Conservation (phyloP, 2,797 vertebrate species). For the Eurystomus glaucurus region DNA sequence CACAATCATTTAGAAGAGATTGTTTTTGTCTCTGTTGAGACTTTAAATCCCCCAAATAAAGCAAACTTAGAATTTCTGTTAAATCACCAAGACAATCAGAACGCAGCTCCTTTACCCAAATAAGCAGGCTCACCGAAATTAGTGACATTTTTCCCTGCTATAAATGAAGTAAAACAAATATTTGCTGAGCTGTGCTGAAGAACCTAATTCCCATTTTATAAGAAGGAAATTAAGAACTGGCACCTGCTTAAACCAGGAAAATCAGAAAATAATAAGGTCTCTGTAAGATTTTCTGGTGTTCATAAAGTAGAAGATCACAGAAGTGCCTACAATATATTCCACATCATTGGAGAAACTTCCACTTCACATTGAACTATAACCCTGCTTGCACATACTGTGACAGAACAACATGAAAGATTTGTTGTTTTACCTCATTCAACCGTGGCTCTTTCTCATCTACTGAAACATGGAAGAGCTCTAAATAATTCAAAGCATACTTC, state of each 20-base stretch:
- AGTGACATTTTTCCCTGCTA: fast-evolving
- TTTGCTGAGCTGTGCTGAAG: not conserved
- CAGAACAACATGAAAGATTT: not conserved
- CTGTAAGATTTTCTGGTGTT: not conserved
- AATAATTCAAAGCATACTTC: conserved; percentile 93
- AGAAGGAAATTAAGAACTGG: conserved; percentile 8
- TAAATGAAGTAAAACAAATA: not conserved
- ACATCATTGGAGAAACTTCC: not conserved
- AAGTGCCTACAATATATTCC: not conserved
- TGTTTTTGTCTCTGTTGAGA: not conserved
- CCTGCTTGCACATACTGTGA: not conserved
- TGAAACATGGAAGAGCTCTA: conserved; percentile 89
- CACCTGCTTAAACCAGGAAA: not conserved
- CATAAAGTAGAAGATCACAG: not conserved
- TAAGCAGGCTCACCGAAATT: not conserved
- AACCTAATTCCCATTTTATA: not conserved
- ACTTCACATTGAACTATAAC: not conserved
- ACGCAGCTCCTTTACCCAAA: not conserved
- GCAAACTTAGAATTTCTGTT: not conserved
- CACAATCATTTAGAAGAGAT: not conserved
- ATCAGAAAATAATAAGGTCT: not conserved
- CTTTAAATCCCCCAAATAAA: not conserved
- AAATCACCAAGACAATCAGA: not conserved
- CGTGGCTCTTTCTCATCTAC: conserved; percentile 83
- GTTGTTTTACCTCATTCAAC: conserved; percentile 84